Conservation (phyloP, 53 echinoderm and acorn worm genomes). For the Hippasteria phrygiana region DNA sequence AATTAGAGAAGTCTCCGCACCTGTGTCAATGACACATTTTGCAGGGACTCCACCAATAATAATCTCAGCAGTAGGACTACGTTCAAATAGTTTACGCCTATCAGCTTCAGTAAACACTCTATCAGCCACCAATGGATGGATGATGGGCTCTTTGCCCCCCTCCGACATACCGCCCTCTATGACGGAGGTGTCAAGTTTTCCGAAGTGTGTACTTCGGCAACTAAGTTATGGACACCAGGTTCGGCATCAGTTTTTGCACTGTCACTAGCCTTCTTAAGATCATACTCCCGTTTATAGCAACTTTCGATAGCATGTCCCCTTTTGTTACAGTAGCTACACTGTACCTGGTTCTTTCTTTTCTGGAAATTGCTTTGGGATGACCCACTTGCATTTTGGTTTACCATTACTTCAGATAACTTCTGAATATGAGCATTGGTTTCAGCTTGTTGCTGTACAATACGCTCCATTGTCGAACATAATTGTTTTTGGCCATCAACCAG, state of each 20-base stretch:
- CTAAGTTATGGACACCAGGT: neutral
- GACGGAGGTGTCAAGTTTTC: neutral
- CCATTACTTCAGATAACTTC: neutral
- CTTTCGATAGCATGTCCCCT: neutral
- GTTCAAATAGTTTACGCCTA: neutral
- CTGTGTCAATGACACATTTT: slow-evolving; percentile 60
- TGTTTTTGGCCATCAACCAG: slow-evolving; percentile 10
- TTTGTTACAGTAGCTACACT: neutral
- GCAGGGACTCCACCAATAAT: slow-evolving; percentile 33
- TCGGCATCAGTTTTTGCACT: neutral
- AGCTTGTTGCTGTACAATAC: neutral
- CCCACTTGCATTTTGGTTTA: neutral
- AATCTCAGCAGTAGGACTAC: slow-evolving; percentile 42
- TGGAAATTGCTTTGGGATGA: neutral
- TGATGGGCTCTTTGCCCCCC: neutral
- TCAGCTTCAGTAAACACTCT: neutral
- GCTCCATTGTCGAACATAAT: neutral
- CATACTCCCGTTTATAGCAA: neutral
- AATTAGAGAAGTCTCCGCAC: slow-evolving; percentile 62
- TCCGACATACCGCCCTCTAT: neutral
- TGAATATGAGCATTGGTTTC: neutral
- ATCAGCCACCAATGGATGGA: neutral
- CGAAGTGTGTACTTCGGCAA: neutral
- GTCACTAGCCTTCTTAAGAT: no score
- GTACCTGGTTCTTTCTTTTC: neutral